Evolutionary conservation across 2,888 invertebrate genomes (phyloP).

Genomic region (Thysanoteuthis rhombus): DNA sequence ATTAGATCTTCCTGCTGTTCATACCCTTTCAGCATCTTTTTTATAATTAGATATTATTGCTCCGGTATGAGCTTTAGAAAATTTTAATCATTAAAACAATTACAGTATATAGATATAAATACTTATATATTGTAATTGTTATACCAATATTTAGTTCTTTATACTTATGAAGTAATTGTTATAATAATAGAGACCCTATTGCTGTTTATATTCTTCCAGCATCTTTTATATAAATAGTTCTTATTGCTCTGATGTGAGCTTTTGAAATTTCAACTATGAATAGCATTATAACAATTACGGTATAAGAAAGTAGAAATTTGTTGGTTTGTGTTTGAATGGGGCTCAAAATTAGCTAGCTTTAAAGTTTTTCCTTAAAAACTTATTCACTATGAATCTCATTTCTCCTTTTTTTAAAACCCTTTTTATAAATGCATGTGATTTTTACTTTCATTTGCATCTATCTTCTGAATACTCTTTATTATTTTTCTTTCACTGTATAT

Average conservation of each 20-base stretch:
- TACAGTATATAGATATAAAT: too few relatives aligned
- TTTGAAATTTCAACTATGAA: not conserved
- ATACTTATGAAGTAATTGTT: too few relatives aligned
- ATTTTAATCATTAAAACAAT: not conserved
- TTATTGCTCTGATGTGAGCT: not conserved
- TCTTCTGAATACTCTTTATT: not conserved
- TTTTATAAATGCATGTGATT: not conserved
- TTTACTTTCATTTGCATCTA: not conserved
- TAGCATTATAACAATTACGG: not conserved
- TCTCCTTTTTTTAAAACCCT: not conserved
- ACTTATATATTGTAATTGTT: too few relatives aligned
- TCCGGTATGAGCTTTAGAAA: not conserved
- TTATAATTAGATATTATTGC: not conserved
- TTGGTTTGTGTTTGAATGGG: not conserved
- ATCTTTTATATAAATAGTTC: not conserved
- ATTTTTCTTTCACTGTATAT: not conserved
- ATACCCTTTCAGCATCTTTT: not conserved
- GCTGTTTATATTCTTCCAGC: not conserved
- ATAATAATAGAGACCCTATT: too few relatives aligned
- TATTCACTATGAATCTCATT: not conserved
- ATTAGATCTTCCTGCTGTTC: not conserved
- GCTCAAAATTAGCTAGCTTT: not conserved
- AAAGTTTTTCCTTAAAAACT: not conserved
- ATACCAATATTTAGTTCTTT: too few relatives aligned
- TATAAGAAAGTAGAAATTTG: not conserved